Base-by-base conservation (phyloP, 2,888 invertebrate species). In the Lepetodrilus schrolli region DNA sequence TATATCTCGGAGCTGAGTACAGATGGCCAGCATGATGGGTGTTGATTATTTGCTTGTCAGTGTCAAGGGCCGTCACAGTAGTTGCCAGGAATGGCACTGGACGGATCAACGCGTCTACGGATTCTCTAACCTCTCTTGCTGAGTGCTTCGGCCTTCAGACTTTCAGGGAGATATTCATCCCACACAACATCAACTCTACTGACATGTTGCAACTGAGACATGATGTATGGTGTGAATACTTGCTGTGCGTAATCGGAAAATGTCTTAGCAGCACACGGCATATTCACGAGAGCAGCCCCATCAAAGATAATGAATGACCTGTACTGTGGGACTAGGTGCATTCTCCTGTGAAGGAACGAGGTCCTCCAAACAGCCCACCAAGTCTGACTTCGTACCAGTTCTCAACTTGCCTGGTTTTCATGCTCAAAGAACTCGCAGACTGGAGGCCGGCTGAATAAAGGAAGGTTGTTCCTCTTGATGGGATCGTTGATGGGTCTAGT, bases 111-210 rank as follows among this genome's bases (percentile, higher is more conserved):
- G 17, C 73, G 47, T 51, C 74, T 68, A 4, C 58, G 43, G 17
- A 72, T 21, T n/a, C 72, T 72, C 48, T 66, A 58, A 5, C 77
- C 74, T 58, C 72, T 71, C 48, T 70, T 74, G 0, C 23, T 23
- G 10, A 73, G 26, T 10, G 76, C 72, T 0, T 47, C 36, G n/a
- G 43, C 70, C 65, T 78, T 71, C 50, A 78, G 37, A 37, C 50
- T 72, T 10, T 77, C 72, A 38, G 66, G 17, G 20, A 68, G 17
- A 47, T 77, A 78, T n/a, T 47, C 65, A 66, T 78, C 74, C 66
- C 77, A 75, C 10, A 73, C 66, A 50, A 73, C 36, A 66, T n/a
- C n/a, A n/a, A n/a, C n/a, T 77, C 75, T 20, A 77, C 34, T 72
- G 4, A 34, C 23, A 26, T 70, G 36, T 13, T 72, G 50, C 47